A percentile compares a stretch with the other conserved stretches of the same genome.
Conservation (phyloP, 1,140 invertebrate species). For the Drosophila tristis region DNA sequence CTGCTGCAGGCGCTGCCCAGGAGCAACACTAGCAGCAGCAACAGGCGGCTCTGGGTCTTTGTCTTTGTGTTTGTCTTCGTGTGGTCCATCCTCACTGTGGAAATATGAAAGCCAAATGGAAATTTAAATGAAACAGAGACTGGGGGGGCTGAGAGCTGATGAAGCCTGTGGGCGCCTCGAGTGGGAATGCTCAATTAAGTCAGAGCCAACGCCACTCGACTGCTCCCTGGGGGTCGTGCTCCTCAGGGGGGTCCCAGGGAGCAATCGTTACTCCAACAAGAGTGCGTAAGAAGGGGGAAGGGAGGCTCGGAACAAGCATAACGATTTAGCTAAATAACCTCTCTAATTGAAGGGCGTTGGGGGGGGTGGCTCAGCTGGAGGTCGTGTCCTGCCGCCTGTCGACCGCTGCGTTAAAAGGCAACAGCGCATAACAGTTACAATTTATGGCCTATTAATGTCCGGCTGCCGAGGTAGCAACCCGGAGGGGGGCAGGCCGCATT, state of each 20-base stretch:
- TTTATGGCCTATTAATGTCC: constrained; percentile 81
- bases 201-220: constrained; percentile 30
- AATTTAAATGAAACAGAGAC: constrained; percentile 32
- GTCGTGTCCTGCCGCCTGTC: constrained; percentile 66
- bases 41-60: constrained; percentile 15
- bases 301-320: constrained; percentile 56
- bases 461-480: constrained; percentile 54
- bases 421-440: constrained; percentile 81
- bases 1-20: constrained; percentile 39
- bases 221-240: constrained; percentile 37
- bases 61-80: constrained; percentile 10
- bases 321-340: constrained; percentile 81
- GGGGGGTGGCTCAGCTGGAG: constrained; percentile 22
- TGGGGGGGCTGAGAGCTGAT: not conserved
- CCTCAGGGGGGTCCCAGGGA: not conserved
- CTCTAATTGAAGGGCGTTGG: constrained; percentile 75
- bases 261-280: constrained; percentile 37
- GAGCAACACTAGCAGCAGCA: constrained; percentile 49
- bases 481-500: constrained; percentile 34
- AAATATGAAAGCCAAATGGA: not conserved
- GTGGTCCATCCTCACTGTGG: constrained; percentile 44
- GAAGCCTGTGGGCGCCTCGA: constrained; percentile 1
- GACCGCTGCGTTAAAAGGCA: constrained; percentile 77
- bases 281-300: constrained; percentile 3
- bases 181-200: constrained; percentile 68